Conservation (phyloP, 1,140 invertebrate species). For the Platyscapa corneri region DNA sequence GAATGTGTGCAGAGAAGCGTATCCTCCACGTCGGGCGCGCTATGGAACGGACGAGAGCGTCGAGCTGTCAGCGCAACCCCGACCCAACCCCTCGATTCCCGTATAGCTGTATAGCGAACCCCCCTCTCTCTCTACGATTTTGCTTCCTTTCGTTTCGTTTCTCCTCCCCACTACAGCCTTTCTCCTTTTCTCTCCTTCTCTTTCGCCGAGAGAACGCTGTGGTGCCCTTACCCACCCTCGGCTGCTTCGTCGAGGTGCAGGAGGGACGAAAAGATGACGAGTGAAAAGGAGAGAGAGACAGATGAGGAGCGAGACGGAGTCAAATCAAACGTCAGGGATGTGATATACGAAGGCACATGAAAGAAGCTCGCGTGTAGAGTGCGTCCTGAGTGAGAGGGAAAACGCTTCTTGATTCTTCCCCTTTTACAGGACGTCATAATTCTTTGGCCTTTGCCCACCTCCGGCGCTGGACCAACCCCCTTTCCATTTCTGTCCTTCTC, state of each 20-base stretch:
- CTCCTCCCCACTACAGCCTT: conserved; percentile 28
- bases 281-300: conserved; percentile 18
- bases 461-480: conserved; percentile 44
- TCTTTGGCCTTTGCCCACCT: conserved; percentile 45
- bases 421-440: conserved; percentile 35
- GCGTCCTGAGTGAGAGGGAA: background rate
- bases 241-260: background rate
- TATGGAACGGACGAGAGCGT: conserved; percentile 68
- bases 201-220: background rate
- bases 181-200: background rate
- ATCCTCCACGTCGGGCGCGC: conserved; percentile 66
- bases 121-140: conserved; percentile 1
- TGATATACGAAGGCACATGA: conserved; percentile 10
- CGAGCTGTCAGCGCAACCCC: conserved; percentile 75
- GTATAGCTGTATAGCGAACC: conserved; percentile 54
- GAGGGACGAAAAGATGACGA: conserved; percentile 30
- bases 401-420: conserved; percentile 10
- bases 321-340: conserved; percentile 26
- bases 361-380: background rate
- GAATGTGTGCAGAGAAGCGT: conserved; percentile 73
- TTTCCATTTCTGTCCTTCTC: background rate
- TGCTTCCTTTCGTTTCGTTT: background rate
- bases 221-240: conserved; percentile 29
- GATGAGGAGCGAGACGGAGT: conserved; percentile 14
- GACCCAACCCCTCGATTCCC: conserved; percentile 64